Base-by-base conservation (phyloP, 2,113 vertebrate genomes). In the Gavia stellata region DNA sequence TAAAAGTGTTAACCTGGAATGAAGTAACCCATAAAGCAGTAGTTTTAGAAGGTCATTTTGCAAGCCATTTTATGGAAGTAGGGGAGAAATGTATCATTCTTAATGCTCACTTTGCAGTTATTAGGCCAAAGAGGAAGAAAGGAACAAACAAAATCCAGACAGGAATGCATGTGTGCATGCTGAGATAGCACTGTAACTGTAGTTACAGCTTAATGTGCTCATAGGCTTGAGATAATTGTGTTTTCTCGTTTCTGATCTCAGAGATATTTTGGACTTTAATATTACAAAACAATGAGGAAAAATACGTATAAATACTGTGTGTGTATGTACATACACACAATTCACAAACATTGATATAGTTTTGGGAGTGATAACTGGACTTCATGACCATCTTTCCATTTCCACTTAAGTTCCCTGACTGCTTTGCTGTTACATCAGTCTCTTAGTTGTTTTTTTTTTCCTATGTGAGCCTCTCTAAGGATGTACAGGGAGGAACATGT, bases 401-500 rank as follows among this genome's bases (percentile, higher is more conserved):
- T 80, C 36, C 6, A 29, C 12, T 49, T 42, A 49, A 56, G 74
- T 56, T 89, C 42, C 8, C 17, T 56, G 19, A 26, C 33, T 58
- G 20, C 13, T 93, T 74, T 12, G 14, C 33, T 50, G 9, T 50
- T 38, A 62, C 7, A 26, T 31, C 6, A 50, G 33, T 10, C 28
- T 80, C 36, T 77, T 34, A 71, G n/a, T 38, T 2, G 12, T 49
- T 44, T 12, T 7, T 19, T 71, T 65, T 85, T 52, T 4, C 10
- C 10, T 68, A 11, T 58, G 6, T 34, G 4, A 80, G 14, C 16
- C 24, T 10, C 34, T 84, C 44, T 26, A 28, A 59, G 56, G 44
- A 59, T 2, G 1, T 6, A 36, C 11, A 3, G 4, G 18, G 10
- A 65, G 26, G 19, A 88, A 85, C 5, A n/a, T 1, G 2, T 13